These are phyloP conservation scores for Intellagama lesueurii DNA, from an alignment of 2,797 vertebrate genomes.

Conservation along the genomic window DNA sequence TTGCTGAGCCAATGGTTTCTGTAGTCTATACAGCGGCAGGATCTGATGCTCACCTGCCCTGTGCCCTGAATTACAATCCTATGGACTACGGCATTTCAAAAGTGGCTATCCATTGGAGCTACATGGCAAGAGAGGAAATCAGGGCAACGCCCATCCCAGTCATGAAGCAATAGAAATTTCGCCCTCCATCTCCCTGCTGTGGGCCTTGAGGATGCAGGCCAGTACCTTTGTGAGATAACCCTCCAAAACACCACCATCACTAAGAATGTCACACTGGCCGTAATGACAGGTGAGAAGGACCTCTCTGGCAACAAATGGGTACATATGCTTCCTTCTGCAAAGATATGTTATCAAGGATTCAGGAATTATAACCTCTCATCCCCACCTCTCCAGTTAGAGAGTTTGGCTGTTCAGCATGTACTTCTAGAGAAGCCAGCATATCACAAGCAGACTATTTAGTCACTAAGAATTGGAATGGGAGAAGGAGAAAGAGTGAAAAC, in stretches of 20 bases:
- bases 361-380: background rate
- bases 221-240: slow-evolving; percentile 68
- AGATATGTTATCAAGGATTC: background rate
- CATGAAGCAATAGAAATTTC: slow-evolving; percentile 58
- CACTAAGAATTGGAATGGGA: background rate
- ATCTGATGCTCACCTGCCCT: slow-evolving; percentile 69
- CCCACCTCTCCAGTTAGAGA: background rate
- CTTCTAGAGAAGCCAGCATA: background rate
- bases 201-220: slow-evolving; percentile 68
- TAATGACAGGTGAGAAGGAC: slow-evolving; percentile 76
- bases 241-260: slow-evolving; percentile 65
- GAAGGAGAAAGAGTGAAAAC: background rate
- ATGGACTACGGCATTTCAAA: slow-evolving; percentile 23
- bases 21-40: slow-evolving; percentile 74
- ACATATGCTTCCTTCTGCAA: background rate
- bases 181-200: slow-evolving; percentile 65
- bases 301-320: background rate
- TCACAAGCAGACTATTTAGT: background rate
- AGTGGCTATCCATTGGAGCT: slow-evolving; percentile 71
- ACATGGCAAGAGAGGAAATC: slow-evolving; percentile 38
- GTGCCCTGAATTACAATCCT: slow-evolving; percentile 62
- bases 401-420: background rate
- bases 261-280: slow-evolving; percentile 67
- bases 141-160: background rate
- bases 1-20: slow-evolving; percentile 58